Conservation (phyloP, 1,140 invertebrate genomes). For the Cherax quadricarinatus region DNA sequence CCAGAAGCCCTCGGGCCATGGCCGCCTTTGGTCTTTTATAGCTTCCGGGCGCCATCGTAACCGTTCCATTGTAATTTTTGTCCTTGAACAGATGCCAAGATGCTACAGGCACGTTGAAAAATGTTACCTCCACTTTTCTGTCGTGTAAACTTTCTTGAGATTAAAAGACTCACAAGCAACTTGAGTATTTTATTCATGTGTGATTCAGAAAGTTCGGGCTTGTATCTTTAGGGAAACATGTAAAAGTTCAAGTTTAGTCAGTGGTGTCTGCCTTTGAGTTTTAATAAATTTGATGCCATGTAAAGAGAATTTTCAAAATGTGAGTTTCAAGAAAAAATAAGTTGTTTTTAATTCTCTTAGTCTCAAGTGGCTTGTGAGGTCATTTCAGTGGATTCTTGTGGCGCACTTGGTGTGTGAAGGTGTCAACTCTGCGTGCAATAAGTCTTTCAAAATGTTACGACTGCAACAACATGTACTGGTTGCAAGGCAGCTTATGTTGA, state of each 20-base stretch:
- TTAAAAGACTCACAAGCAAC: constrained; percentile 34
- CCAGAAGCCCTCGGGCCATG: constrained; percentile 14
- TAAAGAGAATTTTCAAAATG: neutral
- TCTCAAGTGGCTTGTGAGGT: constrained; percentile 44
- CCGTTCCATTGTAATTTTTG: constrained; percentile 36
- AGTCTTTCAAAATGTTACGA: constrained; percentile 64
- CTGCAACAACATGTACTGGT: constrained; percentile 55
- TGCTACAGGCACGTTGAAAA: constrained; percentile 42
- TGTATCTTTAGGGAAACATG: neutral
- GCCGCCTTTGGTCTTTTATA: constrained; percentile 29
- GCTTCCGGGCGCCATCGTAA: constrained; percentile 48
- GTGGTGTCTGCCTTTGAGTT: neutral
- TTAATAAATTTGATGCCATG: neutral
- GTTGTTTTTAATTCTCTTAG: neutral
- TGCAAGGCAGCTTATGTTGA: constrained; percentile 66
- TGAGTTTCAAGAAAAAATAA: too few relatives aligned
- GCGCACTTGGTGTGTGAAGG: constrained; percentile 57
- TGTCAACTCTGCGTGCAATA: constrained; percentile 67
- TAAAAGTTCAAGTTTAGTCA: neutral
- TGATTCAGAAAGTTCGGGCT: neutral
- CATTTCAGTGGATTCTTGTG: constrained; percentile 50
- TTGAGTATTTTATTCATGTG: constrained; percentile 19
- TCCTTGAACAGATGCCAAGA: constrained; percentile 48
- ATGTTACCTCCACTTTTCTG: constrained; percentile 57
- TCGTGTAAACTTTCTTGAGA: constrained; percentile 37